Conservation (phyloP, 2,113 vertebrate genomes). For the Anseranas semipalmata region DNA sequence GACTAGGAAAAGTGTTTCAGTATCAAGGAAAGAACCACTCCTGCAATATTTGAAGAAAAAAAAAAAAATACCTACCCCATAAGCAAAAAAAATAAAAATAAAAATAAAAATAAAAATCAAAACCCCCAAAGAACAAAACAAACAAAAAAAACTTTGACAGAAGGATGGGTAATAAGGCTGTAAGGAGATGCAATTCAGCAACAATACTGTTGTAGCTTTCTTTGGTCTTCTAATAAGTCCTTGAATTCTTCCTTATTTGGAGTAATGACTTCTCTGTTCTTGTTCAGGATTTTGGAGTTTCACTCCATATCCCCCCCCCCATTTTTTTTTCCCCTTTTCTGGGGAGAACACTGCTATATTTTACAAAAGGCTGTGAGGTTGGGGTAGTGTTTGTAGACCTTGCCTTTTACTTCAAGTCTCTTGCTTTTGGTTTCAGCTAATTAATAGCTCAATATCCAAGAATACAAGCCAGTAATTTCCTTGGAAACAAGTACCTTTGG, state of each 20-base stretch:
- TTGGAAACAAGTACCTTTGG: not conserved
- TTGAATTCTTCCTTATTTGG: not conserved
- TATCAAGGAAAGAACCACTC: not conserved
- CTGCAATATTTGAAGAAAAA: not conserved
- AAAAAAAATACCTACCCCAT: not conserved
- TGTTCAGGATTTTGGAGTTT: not conserved
- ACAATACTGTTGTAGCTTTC: not conserved
- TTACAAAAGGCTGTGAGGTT: too few relatives aligned
- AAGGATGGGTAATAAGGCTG: not conserved
- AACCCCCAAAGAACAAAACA: too few relatives aligned
- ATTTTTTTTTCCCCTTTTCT: rapidly evolving
- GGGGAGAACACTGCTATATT: not conserved
- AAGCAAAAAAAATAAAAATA: not conserved
- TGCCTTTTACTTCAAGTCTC: too few relatives aligned
- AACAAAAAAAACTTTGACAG: too few relatives aligned
- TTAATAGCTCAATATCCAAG: too few relatives aligned
- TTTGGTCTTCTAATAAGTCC: not conserved
- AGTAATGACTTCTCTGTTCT: not conserved
- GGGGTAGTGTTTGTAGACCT: too few relatives aligned
- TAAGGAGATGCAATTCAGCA: not conserved
- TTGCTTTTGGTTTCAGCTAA: too few relatives aligned
- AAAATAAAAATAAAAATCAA: too few relatives aligned
- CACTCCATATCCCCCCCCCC: not conserved
- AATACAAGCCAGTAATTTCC: too few relatives aligned
- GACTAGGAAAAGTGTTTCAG: not conserved